These are phyloP conservation scores for Dolichopus griseipennis DNA, from an alignment of 2,888 invertebrate genomes.

Conservation along the genomic window DNA sequence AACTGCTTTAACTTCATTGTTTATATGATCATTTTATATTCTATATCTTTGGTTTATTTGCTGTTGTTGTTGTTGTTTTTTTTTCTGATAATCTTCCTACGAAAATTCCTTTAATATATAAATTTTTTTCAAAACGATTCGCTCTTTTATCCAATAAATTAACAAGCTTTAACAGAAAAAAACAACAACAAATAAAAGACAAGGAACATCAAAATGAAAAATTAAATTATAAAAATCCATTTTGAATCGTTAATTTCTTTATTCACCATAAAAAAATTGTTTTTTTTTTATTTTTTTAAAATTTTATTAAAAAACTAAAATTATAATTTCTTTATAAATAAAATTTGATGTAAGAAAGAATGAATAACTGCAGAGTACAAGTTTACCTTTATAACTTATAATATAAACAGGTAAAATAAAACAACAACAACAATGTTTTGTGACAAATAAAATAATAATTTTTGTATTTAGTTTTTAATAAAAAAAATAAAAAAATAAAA, in stretches of 20 bases:
- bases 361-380: not conserved
- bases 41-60: not conserved
- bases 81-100: not conserved
- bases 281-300: too few species aligned
- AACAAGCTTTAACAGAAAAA: not conserved
- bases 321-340: too few species aligned
- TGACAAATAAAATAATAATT: not conserved
- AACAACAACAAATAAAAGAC: not conserved
- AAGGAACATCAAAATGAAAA: not conserved
- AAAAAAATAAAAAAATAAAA: not conserved
- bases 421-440: not conserved
- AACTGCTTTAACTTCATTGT: not conserved
- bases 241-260: slow-evolving; percentile 4
- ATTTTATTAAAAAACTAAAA: too few species aligned
- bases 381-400: not conserved
- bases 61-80: not conserved
- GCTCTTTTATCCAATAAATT: not conserved
- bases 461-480: not conserved
- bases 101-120: not conserved
- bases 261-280: not conserved
- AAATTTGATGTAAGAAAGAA: not conserved
- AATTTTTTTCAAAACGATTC: not conserved
- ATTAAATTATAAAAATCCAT: slow-evolving; percentile 1
- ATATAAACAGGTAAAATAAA: not conserved
- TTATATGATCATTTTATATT: not conserved